Conservation (phyloP, 2,797 vertebrate species). For the Ceryle rudis region DNA sequence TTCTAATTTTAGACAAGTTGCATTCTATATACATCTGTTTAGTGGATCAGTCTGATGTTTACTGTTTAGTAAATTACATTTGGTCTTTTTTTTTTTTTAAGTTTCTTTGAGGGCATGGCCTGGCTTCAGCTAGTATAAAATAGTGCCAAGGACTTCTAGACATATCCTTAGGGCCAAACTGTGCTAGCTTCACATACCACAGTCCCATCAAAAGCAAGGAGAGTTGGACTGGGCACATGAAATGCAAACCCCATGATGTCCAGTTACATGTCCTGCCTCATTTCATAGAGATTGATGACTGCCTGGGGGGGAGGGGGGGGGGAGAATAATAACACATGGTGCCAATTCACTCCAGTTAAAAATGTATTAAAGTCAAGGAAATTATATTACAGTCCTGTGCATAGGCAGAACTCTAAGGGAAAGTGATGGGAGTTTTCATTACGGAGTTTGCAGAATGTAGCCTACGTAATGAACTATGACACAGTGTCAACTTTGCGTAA, state of each 20-base stretch:
- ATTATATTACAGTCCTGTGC: background rate
- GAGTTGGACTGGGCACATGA: background rate
- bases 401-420: constrained; percentile 7
- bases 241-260: background rate
- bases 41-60: constrained; percentile 30
- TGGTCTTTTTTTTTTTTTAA: background rate
- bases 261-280: background rate
- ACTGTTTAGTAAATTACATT: constrained; percentile 20
- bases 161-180: background rate
- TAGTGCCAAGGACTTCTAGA: constrained; percentile 17
- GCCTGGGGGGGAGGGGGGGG: background rate
- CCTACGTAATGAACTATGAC: background rate
- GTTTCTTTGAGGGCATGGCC: background rate
- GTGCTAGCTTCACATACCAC: background rate
- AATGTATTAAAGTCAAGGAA: background rate
- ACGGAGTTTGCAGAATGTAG: background rate
- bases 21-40: constrained; percentile 44
- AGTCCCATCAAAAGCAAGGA: background rate
- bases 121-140: background rate
- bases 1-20: constrained; percentile 41
- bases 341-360: constrained; percentile 1
- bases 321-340: background rate
- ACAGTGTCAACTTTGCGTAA: background rate
- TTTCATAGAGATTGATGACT: constrained; percentile 15
- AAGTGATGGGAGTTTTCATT: background rate